Evolutionary conservation across 1,140 invertebrate species (phyloP).

Genomic region (fruit fly (Drosophila melanogaster)): DNA sequence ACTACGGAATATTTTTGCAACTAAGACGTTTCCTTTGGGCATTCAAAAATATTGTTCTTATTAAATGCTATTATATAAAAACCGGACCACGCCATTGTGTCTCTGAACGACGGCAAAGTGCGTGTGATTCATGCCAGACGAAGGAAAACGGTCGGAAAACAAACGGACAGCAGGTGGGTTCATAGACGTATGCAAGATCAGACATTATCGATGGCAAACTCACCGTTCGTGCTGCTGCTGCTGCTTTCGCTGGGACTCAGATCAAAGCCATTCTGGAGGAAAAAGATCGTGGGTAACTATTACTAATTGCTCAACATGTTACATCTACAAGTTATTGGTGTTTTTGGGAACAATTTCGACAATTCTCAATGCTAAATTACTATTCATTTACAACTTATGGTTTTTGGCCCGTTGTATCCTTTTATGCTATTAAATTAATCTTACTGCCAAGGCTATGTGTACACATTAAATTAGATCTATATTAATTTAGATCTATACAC

Average conservation of each 20-base stretch:
- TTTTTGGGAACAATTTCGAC: too few species aligned
- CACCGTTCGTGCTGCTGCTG: slow-evolving; percentile 64
- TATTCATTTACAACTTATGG: too few species aligned
- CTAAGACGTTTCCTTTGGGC: neutral
- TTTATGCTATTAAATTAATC: too few species aligned
- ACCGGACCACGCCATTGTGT: slow-evolving; percentile 3
- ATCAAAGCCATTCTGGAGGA: slow-evolving; percentile 88
- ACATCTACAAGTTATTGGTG: too few species aligned
- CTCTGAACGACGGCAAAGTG: slow-evolving; percentile 20
- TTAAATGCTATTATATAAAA: slow-evolving; percentile 2
- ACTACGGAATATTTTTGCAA: neutral
- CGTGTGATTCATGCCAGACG: slow-evolving; percentile 49
- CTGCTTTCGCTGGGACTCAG: slow-evolving; percentile 82
- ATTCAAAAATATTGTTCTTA: neutral
- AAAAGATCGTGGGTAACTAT: neutral
- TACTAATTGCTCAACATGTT: neutral
- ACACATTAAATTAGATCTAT: too few species aligned
- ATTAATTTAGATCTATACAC: too few species aligned
- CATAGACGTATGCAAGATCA: neutral
- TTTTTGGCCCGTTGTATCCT: too few species aligned
- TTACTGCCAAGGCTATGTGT: too few species aligned
- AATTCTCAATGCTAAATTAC: too few species aligned
- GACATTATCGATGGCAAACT: slow-evolving; percentile 21
- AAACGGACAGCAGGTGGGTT: slow-evolving; percentile 33
- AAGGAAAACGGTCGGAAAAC: slow-evolving; percentile 2